Evolutionary conservation across 2,113 vertebrate genomes (phyloP).

Genomic region (Amia ocellicauda): DNA sequence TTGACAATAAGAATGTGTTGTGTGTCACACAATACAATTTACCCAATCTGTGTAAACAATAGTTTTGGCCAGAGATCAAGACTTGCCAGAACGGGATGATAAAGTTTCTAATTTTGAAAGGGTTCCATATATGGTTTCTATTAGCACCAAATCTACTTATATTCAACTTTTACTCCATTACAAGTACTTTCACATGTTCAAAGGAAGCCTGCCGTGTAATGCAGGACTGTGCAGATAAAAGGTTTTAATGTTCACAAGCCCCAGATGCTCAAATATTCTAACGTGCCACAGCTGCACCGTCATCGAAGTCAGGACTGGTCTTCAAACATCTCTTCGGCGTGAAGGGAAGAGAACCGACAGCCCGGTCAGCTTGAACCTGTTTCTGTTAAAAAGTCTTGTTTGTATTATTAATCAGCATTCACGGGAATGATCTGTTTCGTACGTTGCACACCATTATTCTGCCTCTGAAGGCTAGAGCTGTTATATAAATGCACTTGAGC

Average conservation of each 20-base stretch:
- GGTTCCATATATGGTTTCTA: slow-evolving; percentile 1
- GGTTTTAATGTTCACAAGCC: background rate
- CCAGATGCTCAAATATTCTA: background rate
- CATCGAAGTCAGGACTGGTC: too few relatives aligned
- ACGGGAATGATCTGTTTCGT: too few relatives aligned
- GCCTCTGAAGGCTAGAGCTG: too few relatives aligned
- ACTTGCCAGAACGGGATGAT: background rate
- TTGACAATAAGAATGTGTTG: slow-evolving; percentile 45
- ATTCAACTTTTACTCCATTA: background rate
- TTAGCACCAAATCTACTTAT: background rate
- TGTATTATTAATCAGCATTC: too few relatives aligned
- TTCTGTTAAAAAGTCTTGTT: too few relatives aligned
- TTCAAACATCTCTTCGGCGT: too few relatives aligned
- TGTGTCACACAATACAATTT: slow-evolving; percentile 46
- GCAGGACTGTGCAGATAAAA: background rate
- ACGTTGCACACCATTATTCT: too few relatives aligned
- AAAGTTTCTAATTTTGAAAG: slow-evolving; percentile 1
- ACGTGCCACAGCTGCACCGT: background rate
- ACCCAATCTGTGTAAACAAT: slow-evolving; percentile 19
- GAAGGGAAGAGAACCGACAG: too few relatives aligned
- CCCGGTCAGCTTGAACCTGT: too few relatives aligned
- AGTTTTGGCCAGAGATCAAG: slow-evolving; percentile 11
- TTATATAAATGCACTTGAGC: too few relatives aligned
- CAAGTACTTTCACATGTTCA: background rate
- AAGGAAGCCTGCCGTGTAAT: slow-evolving; percentile 4